Percentiles rank a stretch among this genome's conserved stretches.
Conservation (phyloP, 92 coral and sea anemone species). For the Montipora capitata region DNA sequence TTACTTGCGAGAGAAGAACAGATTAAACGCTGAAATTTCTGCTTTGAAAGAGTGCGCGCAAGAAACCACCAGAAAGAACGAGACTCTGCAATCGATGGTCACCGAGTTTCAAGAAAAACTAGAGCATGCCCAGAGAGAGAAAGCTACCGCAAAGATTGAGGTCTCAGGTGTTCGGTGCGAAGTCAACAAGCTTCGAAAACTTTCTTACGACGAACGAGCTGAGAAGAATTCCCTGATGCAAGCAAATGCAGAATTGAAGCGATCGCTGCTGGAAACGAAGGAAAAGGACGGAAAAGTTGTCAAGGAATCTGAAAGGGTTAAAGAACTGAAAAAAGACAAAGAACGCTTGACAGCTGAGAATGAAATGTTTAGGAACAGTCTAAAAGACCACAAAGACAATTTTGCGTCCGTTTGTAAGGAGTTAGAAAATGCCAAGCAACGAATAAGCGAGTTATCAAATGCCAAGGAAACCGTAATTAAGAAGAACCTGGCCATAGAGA, state of each 20-base stretch:
- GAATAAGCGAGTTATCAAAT: conserved; percentile 30
- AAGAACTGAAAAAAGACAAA: conserved; percentile 62
- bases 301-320: conserved; percentile 44
- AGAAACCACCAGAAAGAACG: conserved; percentile 38
- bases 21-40: conserved; percentile 32
- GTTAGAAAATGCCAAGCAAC: conserved; percentile 25
- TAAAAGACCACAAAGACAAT: conserved; percentile 19
- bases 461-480: conserved; percentile 53
- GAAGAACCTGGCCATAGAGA: conserved; percentile 38
- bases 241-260: conserved; percentile 32
- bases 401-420: conserved; percentile 26
- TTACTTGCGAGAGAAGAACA: conserved; percentile 49
- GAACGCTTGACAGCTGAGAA: conserved; percentile 64
- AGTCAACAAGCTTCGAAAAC: conserved; percentile 31
- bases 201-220: conserved; percentile 55
- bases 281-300: conserved; percentile 22
- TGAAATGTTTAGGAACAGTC: conserved; percentile 57
- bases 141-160: conserved; percentile 24
- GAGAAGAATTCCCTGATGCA: conserved; percentile 35
- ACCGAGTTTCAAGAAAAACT: conserved; percentile 15
- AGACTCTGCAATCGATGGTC: conserved; percentile 38
- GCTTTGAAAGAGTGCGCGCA: conserved; percentile 26
- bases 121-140: conserved; percentile 45
- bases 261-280: conserved; percentile 29
- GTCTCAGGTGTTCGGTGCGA: conserved; percentile 22